Base-by-base conservation (phyloP, 1,140 invertebrate genomes). In the Homalodisca vitripennis region DNA sequence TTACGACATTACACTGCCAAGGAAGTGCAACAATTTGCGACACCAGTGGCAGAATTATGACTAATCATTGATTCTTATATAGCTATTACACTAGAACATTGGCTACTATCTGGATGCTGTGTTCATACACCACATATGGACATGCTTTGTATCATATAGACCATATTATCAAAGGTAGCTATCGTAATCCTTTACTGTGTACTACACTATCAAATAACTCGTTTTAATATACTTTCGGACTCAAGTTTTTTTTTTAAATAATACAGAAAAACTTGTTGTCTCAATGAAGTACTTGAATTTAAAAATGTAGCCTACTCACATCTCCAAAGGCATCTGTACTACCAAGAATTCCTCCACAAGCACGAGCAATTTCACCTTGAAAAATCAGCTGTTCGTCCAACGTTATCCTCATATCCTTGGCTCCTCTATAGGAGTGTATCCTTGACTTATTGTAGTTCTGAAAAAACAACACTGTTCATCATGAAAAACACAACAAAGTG, bases 361-460 rank as follows among this genome's bases (percentile, higher is more conserved):
- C 89, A 74, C 88, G 80, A 0, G 89, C 88, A 66, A 94, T 91
- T 80, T 93, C 91, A n/a, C 91, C 91, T 74, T 84, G 84, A 78
- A 93, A 94, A 73, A 93, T 89, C 2, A 83, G 72, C 46, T 79
- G 75, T 29, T 85, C 85, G 76, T 93, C 89, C 60, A 94, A 76
- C 66, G 81, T 84, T n/a, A 94, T 87, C 46, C 86, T 81, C 2
- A 93, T 80, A 74, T 91, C 82, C 75, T 85, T 87, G 13, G 86
- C 88, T 70, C 92, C 92, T 71, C 91, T 83, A 70, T 87, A 87
- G 0, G 90, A 92, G 81, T 93, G 89, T 71, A 93, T 92, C 70
- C 91, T 81, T 0, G 91, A 93, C 79, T 93, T 93, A 77, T 94
- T 94, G 75, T 94, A 94, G 78, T 94, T 94, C 91, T 93, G 78